These are phyloP conservation scores for Glaucomys volans DNA, from an alignment of 2,113 vertebrate species.

Conservation along the genomic window DNA sequence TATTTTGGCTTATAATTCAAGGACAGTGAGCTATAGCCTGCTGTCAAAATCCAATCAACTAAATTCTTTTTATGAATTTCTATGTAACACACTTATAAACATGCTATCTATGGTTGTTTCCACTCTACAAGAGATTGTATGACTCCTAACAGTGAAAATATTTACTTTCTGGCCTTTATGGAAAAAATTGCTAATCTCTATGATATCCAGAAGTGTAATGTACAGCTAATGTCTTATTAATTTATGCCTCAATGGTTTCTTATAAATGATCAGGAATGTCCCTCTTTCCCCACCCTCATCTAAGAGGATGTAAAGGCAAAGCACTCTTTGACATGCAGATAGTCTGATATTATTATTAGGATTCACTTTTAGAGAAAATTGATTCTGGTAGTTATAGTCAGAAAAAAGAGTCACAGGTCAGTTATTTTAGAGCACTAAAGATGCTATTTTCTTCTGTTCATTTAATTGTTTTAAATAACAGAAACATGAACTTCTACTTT, in stretches of 20 bases:
- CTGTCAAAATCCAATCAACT: not conserved
- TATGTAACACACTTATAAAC: not conserved
- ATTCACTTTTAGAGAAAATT: not conserved
- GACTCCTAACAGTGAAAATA: not conserved
- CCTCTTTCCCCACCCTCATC: not conserved
- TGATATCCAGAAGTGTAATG: not conserved
- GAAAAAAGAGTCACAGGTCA: not conserved
- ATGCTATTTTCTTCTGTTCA: not conserved
- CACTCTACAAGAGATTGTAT: not conserved
- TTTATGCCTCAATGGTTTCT: not conserved
- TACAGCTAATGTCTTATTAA: not conserved
- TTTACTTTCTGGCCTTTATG: not conserved
- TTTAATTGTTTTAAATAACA: not conserved
- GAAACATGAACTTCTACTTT: not conserved
- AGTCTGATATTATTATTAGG: not conserved
- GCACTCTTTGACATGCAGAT: not conserved
- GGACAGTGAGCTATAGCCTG: not conserved
- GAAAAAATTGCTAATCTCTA: not conserved
- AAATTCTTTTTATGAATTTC: not conserved
- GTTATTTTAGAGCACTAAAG: not conserved
- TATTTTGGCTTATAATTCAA: not conserved
- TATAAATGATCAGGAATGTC: not conserved
- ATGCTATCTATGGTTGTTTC: not conserved
- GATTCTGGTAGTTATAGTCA: not conserved
- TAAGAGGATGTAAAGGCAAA: not conserved